Percentiles rank a stretch among this genome's conserved stretches.
Conservation (phyloP, 1,140 invertebrate species). For the Apis dorsata region DNA sequence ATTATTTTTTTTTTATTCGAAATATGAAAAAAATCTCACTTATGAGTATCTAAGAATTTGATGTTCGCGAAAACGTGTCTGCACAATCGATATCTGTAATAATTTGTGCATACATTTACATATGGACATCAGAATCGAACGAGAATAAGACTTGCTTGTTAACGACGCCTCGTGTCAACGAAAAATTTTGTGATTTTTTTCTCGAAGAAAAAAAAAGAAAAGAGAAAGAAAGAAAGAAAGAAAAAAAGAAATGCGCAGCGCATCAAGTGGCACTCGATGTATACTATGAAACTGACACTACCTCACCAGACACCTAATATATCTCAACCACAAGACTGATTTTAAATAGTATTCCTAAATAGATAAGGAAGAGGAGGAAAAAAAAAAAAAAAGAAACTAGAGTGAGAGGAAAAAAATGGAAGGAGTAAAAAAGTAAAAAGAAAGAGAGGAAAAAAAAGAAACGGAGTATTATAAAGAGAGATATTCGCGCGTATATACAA, state of each 20-base stretch:
- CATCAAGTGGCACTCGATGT: constrained; percentile 71
- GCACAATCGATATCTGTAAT: neutral
- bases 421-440: too few relatives aligned
- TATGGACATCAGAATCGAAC: neutral
- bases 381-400: constrained; percentile 43
- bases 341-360: constrained; percentile 80
- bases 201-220: neutral
- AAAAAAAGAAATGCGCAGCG: neutral
- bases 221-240: neutral
- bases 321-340: constrained; percentile 81
- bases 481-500: constrained; percentile 60
- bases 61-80: neutral
- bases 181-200: constrained; percentile 14
- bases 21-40: too few relatives aligned
- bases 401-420: neutral
- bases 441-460: neutral
- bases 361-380: constrained; percentile 69
- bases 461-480: constrained; percentile 45
- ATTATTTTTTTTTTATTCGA: too few relatives aligned
- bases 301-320: constrained; percentile 79
- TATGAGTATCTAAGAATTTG: too few relatives aligned
- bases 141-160: neutral
- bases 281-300: constrained; percentile 80
- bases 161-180: neutral
- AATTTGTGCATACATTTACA: neutral